Evolutionary conservation across 2,797 vertebrate species (phyloP), one percentile per base, ranked within the genome.

Genomic region (Clarias platycephalus): DNA sequence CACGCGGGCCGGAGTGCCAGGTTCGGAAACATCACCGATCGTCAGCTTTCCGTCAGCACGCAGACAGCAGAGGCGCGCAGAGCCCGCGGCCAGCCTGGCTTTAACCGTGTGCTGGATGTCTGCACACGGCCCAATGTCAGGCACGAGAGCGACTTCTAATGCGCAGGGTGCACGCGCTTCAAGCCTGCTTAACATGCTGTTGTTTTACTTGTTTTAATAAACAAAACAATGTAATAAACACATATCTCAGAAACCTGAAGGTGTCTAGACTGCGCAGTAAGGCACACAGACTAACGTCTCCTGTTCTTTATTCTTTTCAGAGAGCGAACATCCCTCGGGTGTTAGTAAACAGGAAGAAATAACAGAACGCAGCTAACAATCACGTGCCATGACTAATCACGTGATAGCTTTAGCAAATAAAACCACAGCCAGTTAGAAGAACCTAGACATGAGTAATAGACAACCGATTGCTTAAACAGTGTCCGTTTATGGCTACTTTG

Each of bases 71-170:
- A 95, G 88, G 87, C 93, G 85, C 0, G 93, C 88, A 22, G 76
- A 88, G 3, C 86, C 89, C 0, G 90, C 91, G 4, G 92, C 88
- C 66, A 94, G 86, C 26, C 88, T 75, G 0, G 91, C 93, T 26
- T 84, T 90, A 15, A 15, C 88, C 13, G 90, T 67, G 67, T 90
- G 89, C 66, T 74, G 67, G 0, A 92, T 84, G 58, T 81, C 40
- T 0, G 78, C 85, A 16, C 89, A 89, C 24, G 86, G 82, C 12
- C 44, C 90, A 70, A 85, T 89, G 84, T 92, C 92, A 0, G 91
- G 90, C 62, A 93, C 83, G 31, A 96, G 90, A 0, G 84, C 84
- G 62, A 96, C 94, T 86, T 94, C 93, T 0, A 93, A 85, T 76
- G 90, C 86, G 40, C 2, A 40, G 24, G 62, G 85, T 1, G 44